A percentile compares a stretch with the other conserved stretches of the same genome.
Evolutionary conservation across 2,113 vertebrate genomes (phyloP).

Genomic region (Paralichthys olivaceus): DNA sequence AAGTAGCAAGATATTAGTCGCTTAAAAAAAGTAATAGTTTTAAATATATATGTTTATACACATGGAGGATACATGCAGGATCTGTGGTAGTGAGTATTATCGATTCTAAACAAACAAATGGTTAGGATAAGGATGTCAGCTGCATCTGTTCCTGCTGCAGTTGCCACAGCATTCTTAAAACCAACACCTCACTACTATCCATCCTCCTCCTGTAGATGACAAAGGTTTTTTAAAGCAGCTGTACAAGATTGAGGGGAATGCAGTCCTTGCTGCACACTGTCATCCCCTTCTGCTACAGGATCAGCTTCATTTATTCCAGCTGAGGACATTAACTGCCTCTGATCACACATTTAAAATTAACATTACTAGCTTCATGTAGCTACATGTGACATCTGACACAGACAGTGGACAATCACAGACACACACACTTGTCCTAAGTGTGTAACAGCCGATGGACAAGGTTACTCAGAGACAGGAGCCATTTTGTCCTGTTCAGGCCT

Average conservation of each 20-base stretch:
- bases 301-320: not conserved
- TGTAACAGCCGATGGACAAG: constrained; percentile 52
- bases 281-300: too few relatives aligned
- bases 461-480: constrained; percentile 56
- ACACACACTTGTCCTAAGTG: too few relatives aligned
- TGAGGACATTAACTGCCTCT: not conserved
- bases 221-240: not conserved
- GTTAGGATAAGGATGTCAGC: not conserved
- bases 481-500: constrained; percentile 52
- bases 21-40: too few relatives aligned
- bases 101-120: too few relatives aligned
- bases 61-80: too few relatives aligned
- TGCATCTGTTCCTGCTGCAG: not conserved
- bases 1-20: too few relatives aligned
- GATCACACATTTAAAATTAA: not conserved
- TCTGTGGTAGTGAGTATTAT: too few relatives aligned
- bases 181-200: not conserved
- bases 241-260: not conserved
- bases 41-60: too few relatives aligned
- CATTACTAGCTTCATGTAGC: not conserved
- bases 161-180: not conserved
- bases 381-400: not conserved
- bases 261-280: too few relatives aligned
- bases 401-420: not conserved
- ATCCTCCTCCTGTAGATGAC: not conserved